Base-by-base conservation (phyloP, 2,113 vertebrate genomes). In the Scartelaos histophorus region DNA sequence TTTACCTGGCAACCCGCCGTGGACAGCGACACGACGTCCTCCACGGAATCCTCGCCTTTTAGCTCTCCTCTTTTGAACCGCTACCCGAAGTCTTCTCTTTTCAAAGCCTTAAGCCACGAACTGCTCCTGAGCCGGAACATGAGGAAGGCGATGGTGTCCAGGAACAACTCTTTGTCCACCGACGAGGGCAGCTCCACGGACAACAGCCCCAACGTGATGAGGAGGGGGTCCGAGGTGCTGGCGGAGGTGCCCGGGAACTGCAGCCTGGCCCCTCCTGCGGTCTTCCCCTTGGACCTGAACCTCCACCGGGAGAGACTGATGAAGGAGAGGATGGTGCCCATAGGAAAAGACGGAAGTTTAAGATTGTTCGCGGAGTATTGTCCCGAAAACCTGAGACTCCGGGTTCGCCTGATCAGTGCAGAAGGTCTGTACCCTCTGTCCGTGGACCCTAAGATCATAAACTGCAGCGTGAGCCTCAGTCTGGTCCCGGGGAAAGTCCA, bases 121-220 rank as follows among this genome's bases (percentile, higher is more conserved):
- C 92, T 94, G 7, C 80, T 94, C 61, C 80, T 95, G 16, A 90
- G 92, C 73, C 82, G 91, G 66, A 93, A 93, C 1, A 80, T 93
- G 62, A 92, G 88, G 75, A 95, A 93, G 82, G 79, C 86, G 12
- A 80, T 87, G 45, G 12, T 92, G 67, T 90, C 91, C 43, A 91
- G 95, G 79, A 95, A 96, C 84, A 94, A 94, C 80, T 97, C 96
- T 7, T 81, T 96, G 21, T 96, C 96, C 1, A 95, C 95, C 0
- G 96, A 97, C 64, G 95, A 97, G 70, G 93, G 94, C 70, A 97
- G 95, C 87, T 97, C 96, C 57, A 95, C 95, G 0, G 96, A 96
- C 81, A 97, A 94, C 87, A 97, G 96, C 86, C 95, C 96, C 56
- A 93, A 90, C 56, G 86, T 94, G 60, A 89, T 88, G 82, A 93